phyloP scores from a whole-genome alignment of 1,140 invertebrate species.

The Maconellicoccus hirsutus region DNA sequence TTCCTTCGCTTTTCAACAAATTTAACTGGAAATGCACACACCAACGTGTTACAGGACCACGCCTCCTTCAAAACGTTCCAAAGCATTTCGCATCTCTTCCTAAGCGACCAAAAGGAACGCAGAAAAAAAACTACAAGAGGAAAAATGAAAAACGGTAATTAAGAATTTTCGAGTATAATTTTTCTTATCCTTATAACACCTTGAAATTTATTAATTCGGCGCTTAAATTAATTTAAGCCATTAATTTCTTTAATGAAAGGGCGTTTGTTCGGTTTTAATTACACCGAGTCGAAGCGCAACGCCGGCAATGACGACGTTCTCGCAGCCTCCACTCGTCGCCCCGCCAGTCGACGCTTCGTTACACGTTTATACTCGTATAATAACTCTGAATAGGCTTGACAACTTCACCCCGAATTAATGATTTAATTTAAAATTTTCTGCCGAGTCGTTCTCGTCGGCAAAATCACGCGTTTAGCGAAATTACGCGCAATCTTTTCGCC shows the following conservation, averaged over 20 bases:
- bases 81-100: neutral
- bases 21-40: no score
- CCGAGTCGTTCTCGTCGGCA: neutral
- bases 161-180: conserved; percentile 16
- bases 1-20: no score
- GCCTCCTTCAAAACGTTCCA: neutral
- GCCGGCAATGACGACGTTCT: no score
- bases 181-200: conserved; percentile 18
- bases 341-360: no score
- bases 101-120: neutral
- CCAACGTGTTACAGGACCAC: no score
- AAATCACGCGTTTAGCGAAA: no score
- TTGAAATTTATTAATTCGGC: conserved; percentile 19
- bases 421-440: conserved; percentile 20
- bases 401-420: conserved; percentile 17
- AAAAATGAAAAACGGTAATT: neutral
- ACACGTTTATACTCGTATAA: neutral
- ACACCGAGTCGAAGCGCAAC: neutral
- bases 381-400: conserved; percentile 16
- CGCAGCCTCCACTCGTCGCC: no score
- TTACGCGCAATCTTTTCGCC: no score
- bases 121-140: neutral
- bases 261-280: conserved; percentile 22
- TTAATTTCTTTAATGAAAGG: conserved; percentile 19
- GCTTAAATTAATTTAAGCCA: conserved; percentile 19